Evolutionary conservation across 2,113 vertebrate genomes (phyloP).

Genomic region (Scytalopus superciliaris): DNA sequence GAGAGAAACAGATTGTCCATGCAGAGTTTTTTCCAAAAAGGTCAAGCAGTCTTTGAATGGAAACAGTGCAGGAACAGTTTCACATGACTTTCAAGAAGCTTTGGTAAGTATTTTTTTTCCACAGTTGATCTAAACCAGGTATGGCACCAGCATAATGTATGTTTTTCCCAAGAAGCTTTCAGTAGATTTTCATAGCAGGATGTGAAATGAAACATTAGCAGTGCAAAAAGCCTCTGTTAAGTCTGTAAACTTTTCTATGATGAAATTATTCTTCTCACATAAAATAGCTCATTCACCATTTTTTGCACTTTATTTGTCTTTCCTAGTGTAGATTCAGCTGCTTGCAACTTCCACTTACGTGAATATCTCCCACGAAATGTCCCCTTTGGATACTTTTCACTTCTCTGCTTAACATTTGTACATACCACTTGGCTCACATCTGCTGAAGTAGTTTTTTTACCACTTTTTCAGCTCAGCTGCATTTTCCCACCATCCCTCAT

Average conservation of each 20-base stretch:
- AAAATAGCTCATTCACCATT: background rate
- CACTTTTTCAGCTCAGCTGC: background rate
- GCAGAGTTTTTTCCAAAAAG: background rate
- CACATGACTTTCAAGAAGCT: constrained; percentile 3
- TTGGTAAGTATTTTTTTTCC: background rate
- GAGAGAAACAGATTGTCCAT: background rate
- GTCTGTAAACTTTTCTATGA: background rate
- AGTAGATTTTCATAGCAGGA: background rate
- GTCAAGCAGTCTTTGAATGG: constrained; percentile 14
- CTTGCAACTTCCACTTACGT: background rate
- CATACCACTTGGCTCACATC: background rate
- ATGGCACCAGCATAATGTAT: constrained; percentile 24
- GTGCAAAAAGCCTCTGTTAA: background rate
- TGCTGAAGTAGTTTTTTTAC: background rate
- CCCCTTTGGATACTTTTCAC: background rate
- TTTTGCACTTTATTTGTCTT: background rate
- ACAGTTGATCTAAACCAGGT: constrained; percentile 40
- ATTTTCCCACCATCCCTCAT: background rate
- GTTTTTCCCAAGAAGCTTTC: constrained; percentile 12
- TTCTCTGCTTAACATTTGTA: background rate
- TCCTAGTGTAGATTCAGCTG: background rate
- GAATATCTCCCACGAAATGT: background rate
- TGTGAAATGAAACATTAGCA: background rate
- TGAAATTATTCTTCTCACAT: background rate
- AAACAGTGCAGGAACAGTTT: constrained; percentile 7